phyloP scores from a whole-genome alignment of 2,113 vertebrate species.

The Uria aalge region DNA sequence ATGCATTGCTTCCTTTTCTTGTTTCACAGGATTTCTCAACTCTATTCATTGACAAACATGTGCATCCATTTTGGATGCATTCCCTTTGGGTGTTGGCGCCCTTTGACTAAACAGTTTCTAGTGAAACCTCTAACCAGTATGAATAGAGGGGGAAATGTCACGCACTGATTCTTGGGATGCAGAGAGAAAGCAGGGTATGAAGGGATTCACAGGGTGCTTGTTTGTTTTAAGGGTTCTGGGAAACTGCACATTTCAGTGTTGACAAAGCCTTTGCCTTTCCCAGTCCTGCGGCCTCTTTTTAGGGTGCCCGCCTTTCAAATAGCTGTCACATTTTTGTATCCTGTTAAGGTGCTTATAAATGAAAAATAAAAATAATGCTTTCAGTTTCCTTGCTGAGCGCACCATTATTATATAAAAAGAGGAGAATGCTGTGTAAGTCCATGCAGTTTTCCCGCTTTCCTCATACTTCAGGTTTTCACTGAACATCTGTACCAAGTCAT shows the following conservation, averaged over 20 bases:
- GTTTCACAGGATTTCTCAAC: neutral
- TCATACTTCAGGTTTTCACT: neutral
- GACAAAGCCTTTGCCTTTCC: neutral
- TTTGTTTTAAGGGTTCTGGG: neutral
- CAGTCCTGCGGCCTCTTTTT: neutral
- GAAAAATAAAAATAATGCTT: neutral
- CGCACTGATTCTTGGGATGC: neutral
- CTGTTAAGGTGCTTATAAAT: neutral
- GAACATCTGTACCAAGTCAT: neutral
- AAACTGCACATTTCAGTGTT: neutral
- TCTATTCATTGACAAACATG: neutral
- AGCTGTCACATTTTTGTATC: neutral
- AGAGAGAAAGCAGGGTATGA: neutral
- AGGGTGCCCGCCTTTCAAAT: neutral
- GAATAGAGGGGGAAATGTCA: neutral
- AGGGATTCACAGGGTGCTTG: neutral
- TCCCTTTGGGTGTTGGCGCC: neutral
- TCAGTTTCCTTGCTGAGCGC: neutral
- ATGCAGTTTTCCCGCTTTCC: neutral
- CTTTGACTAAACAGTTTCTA: neutral
- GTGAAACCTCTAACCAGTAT: neutral
- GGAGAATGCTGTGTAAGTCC: neutral
- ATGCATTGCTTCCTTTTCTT: neutral
- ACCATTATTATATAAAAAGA: neutral
- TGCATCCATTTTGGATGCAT: neutral